phyloP scores from a whole-genome alignment of 2,888 invertebrate species.

The Teinopalpus imperialis region DNA sequence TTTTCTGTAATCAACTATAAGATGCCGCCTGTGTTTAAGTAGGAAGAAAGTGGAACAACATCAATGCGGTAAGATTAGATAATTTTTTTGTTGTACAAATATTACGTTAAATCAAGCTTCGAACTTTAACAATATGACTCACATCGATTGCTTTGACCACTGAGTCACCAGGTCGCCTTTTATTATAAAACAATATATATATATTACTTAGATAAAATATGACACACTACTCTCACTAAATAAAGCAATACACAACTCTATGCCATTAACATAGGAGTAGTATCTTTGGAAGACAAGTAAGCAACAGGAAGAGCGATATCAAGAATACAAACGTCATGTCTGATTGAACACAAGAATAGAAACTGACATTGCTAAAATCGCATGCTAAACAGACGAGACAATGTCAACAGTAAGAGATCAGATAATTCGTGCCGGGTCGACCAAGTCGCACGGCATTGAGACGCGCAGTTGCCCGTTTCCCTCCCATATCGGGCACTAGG shows the following conservation, averaged over 20 bases:
- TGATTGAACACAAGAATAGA: conserved; percentile 13
- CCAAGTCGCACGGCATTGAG: conserved; percentile 58
- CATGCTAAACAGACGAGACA: conserved; percentile 23
- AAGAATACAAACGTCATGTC: conserved; percentile 13
- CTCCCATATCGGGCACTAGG: conserved; percentile 67
- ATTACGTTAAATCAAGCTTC: no score
- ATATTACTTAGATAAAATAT: not conserved
- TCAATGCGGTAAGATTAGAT: no score
- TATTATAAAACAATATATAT: conserved; percentile 1
- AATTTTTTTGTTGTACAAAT: no score
- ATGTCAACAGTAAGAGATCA: conserved; percentile 31
- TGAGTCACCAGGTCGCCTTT: not conserved
- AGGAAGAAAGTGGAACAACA: no score
- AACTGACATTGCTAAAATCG: conserved; percentile 22
- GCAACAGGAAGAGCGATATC: conserved; percentile 12
- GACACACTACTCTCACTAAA: conserved; percentile 2
- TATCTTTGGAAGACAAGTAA: conserved; percentile 3
- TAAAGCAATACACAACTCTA: not conserved
- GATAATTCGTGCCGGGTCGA: conserved; percentile 50
- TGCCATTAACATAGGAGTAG: no score
- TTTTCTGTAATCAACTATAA: no score
- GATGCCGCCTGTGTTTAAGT: no score
- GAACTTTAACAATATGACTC: not conserved
- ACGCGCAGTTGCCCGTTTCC: conserved; percentile 49
- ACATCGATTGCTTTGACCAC: no score